Evolutionary conservation across 2,888 invertebrate genomes (phyloP).

Genomic region (Halictus ligatus): DNA sequence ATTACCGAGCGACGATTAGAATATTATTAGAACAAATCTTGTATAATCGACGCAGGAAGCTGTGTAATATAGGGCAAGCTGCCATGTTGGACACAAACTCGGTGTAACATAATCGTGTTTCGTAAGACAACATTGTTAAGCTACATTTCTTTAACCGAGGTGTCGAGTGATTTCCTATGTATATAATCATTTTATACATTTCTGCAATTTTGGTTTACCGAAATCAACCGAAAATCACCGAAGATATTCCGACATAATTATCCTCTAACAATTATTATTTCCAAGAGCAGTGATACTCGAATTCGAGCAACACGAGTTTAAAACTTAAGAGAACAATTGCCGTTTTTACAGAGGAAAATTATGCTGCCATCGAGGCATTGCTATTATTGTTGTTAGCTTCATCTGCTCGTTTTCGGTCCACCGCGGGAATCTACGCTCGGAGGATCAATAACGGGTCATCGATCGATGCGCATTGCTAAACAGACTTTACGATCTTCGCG

Average conservation of each 20-base stretch:
- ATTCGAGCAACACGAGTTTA: too few relatives aligned
- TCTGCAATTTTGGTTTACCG: not conserved
- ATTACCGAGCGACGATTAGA: not conserved
- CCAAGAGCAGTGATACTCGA: too few relatives aligned
- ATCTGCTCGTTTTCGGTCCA: too few relatives aligned
- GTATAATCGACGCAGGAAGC: conserved; percentile 17
- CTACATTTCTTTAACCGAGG: conserved; percentile 8
- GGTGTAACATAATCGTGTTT: conserved; percentile 17
- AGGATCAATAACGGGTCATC: not conserved
- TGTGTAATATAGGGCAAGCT: conserved; percentile 21
- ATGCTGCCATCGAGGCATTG: too few relatives aligned
- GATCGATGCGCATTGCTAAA: not conserved
- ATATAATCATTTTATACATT: not conserved
- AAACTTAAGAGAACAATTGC: too few relatives aligned
- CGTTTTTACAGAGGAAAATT: too few relatives aligned
- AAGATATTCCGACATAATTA: not conserved
- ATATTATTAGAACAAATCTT: conserved; percentile 38
- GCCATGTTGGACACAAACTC: conserved; percentile 24
- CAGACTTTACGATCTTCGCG: not conserved
- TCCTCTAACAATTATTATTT: too few relatives aligned
- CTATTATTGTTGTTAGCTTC: too few relatives aligned
- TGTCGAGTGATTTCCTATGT: not conserved
- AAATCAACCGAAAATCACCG: not conserved
- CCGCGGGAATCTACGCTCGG: not conserved
- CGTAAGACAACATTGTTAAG: conserved; percentile 31